Percentiles rank a stretch among this genome's conserved stretches.
Conservation (phyloP, 2,888 invertebrate genomes). For the Vesta saturnalis region DNA sequence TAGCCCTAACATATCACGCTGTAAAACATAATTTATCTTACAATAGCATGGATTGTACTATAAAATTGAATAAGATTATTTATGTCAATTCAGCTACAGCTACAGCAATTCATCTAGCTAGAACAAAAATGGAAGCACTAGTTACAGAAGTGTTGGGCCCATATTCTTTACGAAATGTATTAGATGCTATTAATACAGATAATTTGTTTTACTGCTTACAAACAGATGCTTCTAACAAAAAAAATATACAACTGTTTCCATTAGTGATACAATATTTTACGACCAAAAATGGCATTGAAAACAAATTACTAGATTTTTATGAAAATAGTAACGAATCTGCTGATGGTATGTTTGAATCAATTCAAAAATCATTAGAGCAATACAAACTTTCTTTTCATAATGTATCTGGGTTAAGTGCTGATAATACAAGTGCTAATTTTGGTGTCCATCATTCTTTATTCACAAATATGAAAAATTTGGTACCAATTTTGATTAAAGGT, state of each 20-base stretch:
- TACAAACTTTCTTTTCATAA: too few relatives aligned
- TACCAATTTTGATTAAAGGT: too few relatives aligned
- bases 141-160: constrained; percentile 14
- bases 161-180: not conserved
- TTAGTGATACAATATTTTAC: too few relatives aligned
- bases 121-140: not conserved
- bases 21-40: constrained; percentile 51
- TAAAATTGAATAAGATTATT: constrained; percentile 43
- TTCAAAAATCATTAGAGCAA: too few relatives aligned
- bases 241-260: not conserved
- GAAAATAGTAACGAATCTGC: too few relatives aligned
- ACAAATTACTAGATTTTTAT: too few relatives aligned
- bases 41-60: constrained; percentile 48
- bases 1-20: constrained; percentile 47
- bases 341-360: too few relatives aligned
- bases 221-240: constrained; percentile 39
- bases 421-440: too few relatives aligned
- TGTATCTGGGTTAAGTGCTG: too few relatives aligned
- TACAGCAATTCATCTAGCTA: not conserved
- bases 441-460: too few relatives aligned
- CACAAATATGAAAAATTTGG: too few relatives aligned
- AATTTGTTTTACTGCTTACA: too few relatives aligned
- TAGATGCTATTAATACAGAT: constrained; percentile 26
- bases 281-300: constrained; percentile 37
- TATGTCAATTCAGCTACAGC: not conserved